phyloP scores from a whole-genome alignment of 2,113 vertebrate genomes.

The Dipodomys merriami region DNA sequence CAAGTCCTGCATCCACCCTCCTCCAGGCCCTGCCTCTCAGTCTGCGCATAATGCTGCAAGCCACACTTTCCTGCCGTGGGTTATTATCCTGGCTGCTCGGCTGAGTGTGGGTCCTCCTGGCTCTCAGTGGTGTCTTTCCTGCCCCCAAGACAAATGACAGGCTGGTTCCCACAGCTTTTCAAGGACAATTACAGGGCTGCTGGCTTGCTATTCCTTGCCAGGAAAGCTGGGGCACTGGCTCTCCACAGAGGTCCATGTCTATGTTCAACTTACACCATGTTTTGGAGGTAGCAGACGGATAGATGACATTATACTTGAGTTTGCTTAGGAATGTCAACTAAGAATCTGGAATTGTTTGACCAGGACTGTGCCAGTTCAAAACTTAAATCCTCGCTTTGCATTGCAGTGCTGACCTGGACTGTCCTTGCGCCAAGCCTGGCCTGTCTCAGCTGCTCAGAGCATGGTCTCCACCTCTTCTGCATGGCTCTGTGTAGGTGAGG shows the following conservation, averaged over 20 bases:
- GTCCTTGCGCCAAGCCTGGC: too few relatives aligned
- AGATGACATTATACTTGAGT: neutral
- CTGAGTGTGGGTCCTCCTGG: neutral
- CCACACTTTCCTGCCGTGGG: neutral
- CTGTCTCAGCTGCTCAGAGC: too few relatives aligned
- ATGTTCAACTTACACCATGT: accelerated
- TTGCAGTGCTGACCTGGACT: too few relatives aligned
- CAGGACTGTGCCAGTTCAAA: neutral
- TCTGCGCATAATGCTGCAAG: neutral
- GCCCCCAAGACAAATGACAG: neutral
- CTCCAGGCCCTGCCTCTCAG: neutral
- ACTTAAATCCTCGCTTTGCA: neutral
- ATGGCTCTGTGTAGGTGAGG: neutral
- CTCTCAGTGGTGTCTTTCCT: neutral
- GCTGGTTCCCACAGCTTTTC: neutral
- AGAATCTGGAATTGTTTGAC: neutral
- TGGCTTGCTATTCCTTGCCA: neutral
- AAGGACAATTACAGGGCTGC: neutral
- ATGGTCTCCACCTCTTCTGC: neutral
- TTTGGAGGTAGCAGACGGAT: neutral
- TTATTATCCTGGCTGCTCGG: neutral
- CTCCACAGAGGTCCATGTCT: accelerated
- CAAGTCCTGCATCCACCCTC: neutral
- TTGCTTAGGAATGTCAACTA: neutral
- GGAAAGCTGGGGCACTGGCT: neutral